Evolutionary conservation across 2,797 vertebrate species (phyloP), one percentile per base, ranked within the genome.

Genomic region (Argyrosomus regius): DNA sequence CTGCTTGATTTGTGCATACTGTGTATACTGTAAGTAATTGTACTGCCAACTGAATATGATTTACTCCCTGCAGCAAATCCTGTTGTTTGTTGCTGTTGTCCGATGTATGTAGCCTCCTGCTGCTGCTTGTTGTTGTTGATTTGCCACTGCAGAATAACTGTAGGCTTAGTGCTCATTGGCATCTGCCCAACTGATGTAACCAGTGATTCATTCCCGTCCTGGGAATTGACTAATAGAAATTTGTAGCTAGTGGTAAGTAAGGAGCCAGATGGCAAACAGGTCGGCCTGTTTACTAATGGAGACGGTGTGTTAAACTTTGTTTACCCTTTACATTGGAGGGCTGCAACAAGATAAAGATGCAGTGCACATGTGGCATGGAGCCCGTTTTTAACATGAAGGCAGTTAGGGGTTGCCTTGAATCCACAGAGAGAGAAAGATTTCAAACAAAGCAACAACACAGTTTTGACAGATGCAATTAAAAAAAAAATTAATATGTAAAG

Each of bases 141-240:
- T 78, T 80, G 64, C 72, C 61, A 52, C 74, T 84, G 71, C 79
- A 87, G 62, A 71, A 80, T 83, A 78, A 87, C 72, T 77, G 65
- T 72, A 71, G 84, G 73, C 81, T 72, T 72, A 66, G 67, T 49
- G 8, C 49, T 80, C 60, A n/a, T 71, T 86, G 83, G 78, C 87
- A 91, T 91, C 88, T 90, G 83, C 54, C 72, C 80, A 78, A 52
- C 57, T 83, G 73, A 87, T 84, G 73, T 67, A 88, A 88, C 80
- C 68, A 75, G 65, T 50, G 62, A 85, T 75, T 83, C 45, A 82
- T 78, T 72, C 64, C 65, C 60, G 81, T 81, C 71, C 59, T 53
- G 77, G 77, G 66, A 79, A 71, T 46, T 74, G 68, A 84, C 67
- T 58, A 60, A 85, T 66, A 85, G 53, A 82, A 83, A 72, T 76